phyloP scores from a whole-genome alignment of 2,113 vertebrate species.

The Thinocorus orbignyianus region DNA sequence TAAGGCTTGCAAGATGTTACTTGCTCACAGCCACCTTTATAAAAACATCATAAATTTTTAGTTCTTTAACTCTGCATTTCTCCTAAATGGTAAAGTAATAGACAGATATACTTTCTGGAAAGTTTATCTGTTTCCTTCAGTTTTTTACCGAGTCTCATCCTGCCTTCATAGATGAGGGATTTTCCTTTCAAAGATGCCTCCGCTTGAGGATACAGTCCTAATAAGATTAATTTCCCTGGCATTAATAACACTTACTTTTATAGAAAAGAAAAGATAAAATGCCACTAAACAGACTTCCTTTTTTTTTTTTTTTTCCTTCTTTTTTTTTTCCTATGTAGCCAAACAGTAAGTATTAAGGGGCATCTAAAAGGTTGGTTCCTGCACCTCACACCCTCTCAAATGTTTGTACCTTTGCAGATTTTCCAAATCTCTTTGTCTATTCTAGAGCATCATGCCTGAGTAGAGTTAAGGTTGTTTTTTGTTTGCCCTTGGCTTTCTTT shows the following conservation, averaged over 20 bases:
- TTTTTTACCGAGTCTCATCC: not conserved
- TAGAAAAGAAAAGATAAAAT: not conserved
- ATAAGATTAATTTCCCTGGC: not conserved
- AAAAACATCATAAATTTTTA: not conserved
- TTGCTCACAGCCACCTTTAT: not conserved
- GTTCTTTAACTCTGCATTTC: not conserved
- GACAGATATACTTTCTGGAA: not conserved
- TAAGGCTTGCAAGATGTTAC: not conserved
- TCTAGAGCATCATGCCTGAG: not conserved
- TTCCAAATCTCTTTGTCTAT: not conserved
- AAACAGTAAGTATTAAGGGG: not conserved
- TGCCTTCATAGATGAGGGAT: not conserved
- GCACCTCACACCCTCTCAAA: not conserved
- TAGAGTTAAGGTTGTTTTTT: not conserved
- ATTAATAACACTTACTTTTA: not conserved
- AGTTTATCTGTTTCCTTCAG: not conserved
- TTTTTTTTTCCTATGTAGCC: not conserved
- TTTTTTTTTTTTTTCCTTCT: too few relatives aligned
- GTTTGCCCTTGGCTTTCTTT: slow-evolving; percentile 18
- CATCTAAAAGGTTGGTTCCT: not conserved
- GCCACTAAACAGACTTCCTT: not conserved
- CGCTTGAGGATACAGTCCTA: not conserved
- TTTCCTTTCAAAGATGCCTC: not conserved
- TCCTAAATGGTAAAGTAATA: not conserved
- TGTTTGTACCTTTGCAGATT: not conserved